Evolutionary conservation across 1,140 invertebrate genomes (phyloP).

Genomic region (Calosoma granatense): DNA sequence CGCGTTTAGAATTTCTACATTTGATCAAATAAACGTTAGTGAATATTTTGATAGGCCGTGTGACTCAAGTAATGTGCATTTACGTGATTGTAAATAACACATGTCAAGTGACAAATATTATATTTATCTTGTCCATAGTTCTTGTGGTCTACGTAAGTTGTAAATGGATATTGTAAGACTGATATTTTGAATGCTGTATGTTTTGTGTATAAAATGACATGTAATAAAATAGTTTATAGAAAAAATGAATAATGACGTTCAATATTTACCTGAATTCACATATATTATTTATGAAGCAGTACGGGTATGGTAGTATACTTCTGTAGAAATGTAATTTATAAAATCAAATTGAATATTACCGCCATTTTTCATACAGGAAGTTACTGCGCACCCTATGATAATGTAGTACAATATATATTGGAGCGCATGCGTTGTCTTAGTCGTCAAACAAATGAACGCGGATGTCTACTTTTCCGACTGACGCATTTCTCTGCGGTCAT

Average conservation of each 20-base stretch:
- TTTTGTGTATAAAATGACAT: conserved; percentile 24
- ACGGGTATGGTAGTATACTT: too few relatives aligned
- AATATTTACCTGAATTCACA: too few relatives aligned
- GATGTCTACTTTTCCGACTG: background rate
- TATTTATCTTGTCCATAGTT: conserved; percentile 13
- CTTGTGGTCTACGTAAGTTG: conserved; percentile 15
- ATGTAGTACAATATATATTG: background rate
- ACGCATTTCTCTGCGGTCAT: background rate
- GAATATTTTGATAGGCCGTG: conserved; percentile 23
- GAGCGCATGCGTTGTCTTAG: background rate
- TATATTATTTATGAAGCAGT: too few relatives aligned
- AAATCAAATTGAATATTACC: background rate
- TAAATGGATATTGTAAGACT: conserved; percentile 27
- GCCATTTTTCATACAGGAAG: background rate
- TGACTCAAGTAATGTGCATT: conserved; percentile 30
- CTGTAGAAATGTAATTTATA: background rate
- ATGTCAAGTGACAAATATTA: conserved; percentile 3
- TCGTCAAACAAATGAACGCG: background rate
- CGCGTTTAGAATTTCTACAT: background rate
- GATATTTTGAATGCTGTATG: conserved; percentile 27
- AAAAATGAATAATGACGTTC: conserved; percentile 3
- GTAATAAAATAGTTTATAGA: conserved; percentile 22
- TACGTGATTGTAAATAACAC: conserved; percentile 24
- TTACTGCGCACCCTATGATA: background rate
- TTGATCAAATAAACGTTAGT: background rate